Evolutionary conservation across 2,797 vertebrate species (phyloP).

Genomic region (Cossypha polioptera): DNA sequence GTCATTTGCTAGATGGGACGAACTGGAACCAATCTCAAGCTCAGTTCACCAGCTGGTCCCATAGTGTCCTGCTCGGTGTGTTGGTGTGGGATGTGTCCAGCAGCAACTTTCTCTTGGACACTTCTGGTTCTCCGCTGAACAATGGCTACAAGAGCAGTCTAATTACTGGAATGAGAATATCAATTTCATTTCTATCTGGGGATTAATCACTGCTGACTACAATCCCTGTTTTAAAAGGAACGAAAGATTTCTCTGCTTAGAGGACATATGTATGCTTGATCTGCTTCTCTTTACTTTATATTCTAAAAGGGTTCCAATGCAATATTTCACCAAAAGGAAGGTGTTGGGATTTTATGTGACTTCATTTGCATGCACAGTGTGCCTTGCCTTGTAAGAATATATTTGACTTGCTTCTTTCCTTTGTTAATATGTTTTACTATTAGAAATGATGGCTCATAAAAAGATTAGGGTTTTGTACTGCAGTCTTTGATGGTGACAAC

Average conservation of each 20-base stretch:
- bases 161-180: not conserved
- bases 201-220: not conserved
- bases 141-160: not conserved
- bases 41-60: not conserved
- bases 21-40: not conserved
- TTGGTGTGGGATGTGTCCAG: not conserved
- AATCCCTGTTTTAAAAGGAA: not conserved
- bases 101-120: not conserved
- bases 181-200: not conserved
- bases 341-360: not conserved
- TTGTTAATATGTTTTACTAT: not conserved
- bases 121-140: not conserved
- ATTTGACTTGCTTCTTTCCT: constrained; percentile 12
- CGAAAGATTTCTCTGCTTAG: not conserved
- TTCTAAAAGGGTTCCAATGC: not conserved
- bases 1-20: not conserved
- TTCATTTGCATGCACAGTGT: not conserved
- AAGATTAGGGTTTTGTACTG: not conserved
- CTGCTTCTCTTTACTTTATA: not conserved
- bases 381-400: not conserved
- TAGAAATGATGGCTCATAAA: not conserved
- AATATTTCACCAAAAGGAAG: not conserved
- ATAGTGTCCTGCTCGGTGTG: not conserved
- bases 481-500: not conserved
- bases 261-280: not conserved